Evolutionary conservation across 2,888 invertebrate genomes (phyloP).

Genomic region (Dasysyrphus albostriatus): DNA sequence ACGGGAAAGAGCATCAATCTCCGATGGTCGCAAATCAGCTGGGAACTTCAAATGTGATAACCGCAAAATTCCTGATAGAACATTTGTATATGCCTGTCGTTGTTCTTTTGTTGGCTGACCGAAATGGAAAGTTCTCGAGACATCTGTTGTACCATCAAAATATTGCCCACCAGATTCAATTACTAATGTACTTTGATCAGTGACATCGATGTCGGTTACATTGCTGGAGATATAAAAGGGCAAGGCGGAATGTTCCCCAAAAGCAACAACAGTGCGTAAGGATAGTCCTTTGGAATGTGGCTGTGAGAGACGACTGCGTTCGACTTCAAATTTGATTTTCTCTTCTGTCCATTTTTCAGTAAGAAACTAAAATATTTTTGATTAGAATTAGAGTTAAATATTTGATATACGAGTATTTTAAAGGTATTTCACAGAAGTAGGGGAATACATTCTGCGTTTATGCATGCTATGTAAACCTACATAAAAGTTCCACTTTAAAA

Average conservation of each 20-base stretch:
- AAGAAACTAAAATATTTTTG: conserved; percentile 80
- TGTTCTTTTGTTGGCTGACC: conserved; percentile 90
- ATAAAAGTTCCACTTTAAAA: no score
- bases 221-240: conserved; percentile 92
- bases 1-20: conserved; percentile 90
- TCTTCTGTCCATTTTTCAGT: conserved; percentile 88
- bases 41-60: conserved; percentile 91
- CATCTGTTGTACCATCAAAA: conserved; percentile 95
- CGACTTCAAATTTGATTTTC: conserved; percentile 88
- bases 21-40: conserved; percentile 87
- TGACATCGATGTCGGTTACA: conserved; percentile 88
- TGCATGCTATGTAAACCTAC: no score
- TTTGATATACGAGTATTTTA: no score
- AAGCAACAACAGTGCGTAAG: conserved; percentile 94
- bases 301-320: conserved; percentile 90
- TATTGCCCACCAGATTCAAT: conserved; percentile 99
- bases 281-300: conserved; percentile 90
- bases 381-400: neutral
- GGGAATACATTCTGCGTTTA: no score
- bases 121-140: conserved; percentile 95
- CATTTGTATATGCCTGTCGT: conserved; percentile 92
- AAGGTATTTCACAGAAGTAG: no score
- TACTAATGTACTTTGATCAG: conserved; percentile 91
- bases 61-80: conserved; percentile 90
- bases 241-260: conserved; percentile 93